A percentile compares a stretch with the other conserved stretches of the same genome.
Conservation (phyloP, 1,140 invertebrate genomes). For the Aricia agestis region DNA sequence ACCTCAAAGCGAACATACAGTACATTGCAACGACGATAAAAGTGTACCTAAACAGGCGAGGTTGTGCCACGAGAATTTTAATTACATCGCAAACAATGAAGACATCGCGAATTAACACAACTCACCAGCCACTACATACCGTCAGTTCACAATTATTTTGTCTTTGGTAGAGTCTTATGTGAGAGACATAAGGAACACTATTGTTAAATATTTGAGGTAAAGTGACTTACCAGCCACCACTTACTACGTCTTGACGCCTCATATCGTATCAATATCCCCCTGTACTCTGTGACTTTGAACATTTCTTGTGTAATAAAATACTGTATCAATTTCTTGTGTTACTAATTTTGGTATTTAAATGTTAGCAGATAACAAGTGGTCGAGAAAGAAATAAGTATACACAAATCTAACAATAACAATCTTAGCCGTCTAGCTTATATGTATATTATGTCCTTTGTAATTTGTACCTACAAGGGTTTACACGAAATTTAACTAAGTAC, state of each 20-base stretch:
- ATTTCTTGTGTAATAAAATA: no score
- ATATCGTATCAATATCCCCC: not conserved
- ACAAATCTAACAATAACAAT: no score
- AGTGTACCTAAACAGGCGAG: slow-evolving; percentile 43
- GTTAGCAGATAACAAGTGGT: not conserved
- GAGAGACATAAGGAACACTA: no score
- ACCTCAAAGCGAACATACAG: slow-evolving; percentile 24
- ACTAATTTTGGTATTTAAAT: not conserved
- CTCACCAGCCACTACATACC: slow-evolving; percentile 13
- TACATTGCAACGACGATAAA: slow-evolving; percentile 41
- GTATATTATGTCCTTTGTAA: no score
- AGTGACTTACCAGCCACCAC: no score
- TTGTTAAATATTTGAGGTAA: no score
- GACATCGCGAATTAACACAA: slow-evolving; percentile 36
- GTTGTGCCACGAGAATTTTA: slow-evolving; percentile 37
- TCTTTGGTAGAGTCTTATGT: no score
- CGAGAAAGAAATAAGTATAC: not conserved
- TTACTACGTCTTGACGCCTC: not conserved
- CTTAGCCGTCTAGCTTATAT: no score
- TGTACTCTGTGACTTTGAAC: not conserved
- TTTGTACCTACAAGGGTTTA: no score
- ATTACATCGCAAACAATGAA: slow-evolving; percentile 40
- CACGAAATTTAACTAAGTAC: no score
- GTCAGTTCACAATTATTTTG: no score
- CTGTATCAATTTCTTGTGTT: not conserved